These are phyloP conservation scores for Toxotes jaculatrix DNA, from an alignment of 2,113 vertebrate genomes.

Conservation along the genomic window DNA sequence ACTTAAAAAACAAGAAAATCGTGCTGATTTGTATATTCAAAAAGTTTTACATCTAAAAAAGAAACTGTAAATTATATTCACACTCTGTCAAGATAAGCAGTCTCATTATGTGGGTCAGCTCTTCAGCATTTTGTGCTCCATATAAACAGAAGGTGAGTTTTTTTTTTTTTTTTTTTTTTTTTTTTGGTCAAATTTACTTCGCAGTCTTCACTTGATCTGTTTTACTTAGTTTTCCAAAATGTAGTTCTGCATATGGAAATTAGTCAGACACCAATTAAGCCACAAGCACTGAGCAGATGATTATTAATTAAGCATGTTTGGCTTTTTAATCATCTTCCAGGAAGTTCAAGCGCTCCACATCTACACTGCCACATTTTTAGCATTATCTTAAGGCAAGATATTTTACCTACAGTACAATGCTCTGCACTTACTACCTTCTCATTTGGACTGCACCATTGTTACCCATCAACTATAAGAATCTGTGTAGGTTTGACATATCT, in stretches of 20 bases:
- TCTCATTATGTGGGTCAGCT: not conserved
- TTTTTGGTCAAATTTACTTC: conserved; percentile 12
- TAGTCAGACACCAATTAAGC: conserved; percentile 64
- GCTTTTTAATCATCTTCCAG: conserved; percentile 76
- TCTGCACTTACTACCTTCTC: conserved; percentile 11
- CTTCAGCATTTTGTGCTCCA: not conserved
- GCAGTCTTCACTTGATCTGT: conserved; percentile 17
- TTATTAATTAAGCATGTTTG: conserved; percentile 78
- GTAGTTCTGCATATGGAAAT: conserved; percentile 58
- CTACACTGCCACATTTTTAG: conserved; percentile 42
- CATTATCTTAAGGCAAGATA: conserved; percentile 43
- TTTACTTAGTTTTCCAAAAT: conserved; percentile 21
- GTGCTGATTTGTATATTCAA: not conserved
- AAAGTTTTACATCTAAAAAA: not conserved
- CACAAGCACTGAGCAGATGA: conserved; percentile 62
- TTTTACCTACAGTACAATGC: conserved; percentile 11
- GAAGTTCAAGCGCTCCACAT: conserved; percentile 66
- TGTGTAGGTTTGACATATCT: conserved; percentile 22
- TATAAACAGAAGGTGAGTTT: not conserved
- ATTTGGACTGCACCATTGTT: not conserved
- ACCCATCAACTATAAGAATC: not conserved
- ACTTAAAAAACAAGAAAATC: not conserved
- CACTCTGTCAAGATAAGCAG: not conserved
- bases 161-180: not conserved
- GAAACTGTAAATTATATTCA: not conserved